Evolutionary conservation across 1,140 invertebrate species (phyloP).

Genomic region (Drosophila bifasciata): DNA sequence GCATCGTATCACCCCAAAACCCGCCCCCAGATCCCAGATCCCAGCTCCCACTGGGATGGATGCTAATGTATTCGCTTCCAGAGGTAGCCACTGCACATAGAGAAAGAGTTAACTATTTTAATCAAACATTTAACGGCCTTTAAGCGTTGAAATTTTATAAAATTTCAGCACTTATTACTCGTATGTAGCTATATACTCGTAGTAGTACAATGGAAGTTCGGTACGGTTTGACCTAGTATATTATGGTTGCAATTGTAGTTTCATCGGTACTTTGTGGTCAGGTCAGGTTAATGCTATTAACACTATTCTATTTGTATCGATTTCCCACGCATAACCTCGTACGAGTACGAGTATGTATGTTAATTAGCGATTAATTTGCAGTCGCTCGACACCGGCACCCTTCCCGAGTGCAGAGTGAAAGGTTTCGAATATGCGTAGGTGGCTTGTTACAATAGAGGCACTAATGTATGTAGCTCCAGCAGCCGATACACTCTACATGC

Average conservation of each 20-base stretch:
- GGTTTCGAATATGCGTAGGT: background rate
- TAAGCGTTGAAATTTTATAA: no score
- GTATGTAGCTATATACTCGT: no score
- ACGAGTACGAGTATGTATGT: conserved; percentile 23
- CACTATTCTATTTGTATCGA: conserved; percentile 37
- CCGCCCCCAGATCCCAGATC: conserved; percentile 4
- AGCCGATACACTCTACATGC: conserved; percentile 49
- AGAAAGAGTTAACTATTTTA: no score
- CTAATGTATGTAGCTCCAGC: background rate
- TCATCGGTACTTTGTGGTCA: no score
- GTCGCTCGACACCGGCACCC: background rate
- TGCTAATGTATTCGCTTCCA: no score
- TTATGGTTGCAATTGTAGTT: no score
- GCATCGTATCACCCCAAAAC: conserved; percentile 14
- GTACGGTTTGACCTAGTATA: background rate
- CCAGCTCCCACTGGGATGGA: conserved; percentile 7
- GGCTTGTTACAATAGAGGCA: background rate
- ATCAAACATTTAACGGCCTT: no score
- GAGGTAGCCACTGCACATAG: no score
- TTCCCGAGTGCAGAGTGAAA: no score
- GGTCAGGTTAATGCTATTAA: conserved; percentile 30
- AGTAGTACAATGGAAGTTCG: background rate
- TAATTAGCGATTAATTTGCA: conserved; percentile 63
- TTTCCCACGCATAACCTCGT: conserved; percentile 12
- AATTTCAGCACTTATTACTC: no score